phyloP scores from a whole-genome alignment of 2,888 invertebrate species.

The Blera fallax region DNA sequence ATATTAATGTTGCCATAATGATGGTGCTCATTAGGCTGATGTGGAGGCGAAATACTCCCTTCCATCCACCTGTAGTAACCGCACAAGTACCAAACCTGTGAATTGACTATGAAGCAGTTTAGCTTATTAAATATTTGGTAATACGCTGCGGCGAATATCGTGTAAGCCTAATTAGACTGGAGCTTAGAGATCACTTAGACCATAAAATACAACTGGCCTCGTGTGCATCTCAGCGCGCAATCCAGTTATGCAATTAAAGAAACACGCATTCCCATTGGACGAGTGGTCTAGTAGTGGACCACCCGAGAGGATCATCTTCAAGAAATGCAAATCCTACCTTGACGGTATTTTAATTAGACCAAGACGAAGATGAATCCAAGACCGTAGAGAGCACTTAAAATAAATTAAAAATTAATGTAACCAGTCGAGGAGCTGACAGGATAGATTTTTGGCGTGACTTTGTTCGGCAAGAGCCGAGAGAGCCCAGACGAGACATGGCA shows the following conservation, averaged over 20 bases:
- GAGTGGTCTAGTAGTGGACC: slow-evolving; percentile 36
- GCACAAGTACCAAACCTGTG: not conserved
- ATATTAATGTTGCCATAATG: slow-evolving; percentile 67
- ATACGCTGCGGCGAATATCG: slow-evolving; percentile 19
- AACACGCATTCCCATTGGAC: slow-evolving; percentile 47
- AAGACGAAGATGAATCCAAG: not conserved
- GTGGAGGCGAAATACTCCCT: slow-evolving; percentile 32
- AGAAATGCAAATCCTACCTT: slow-evolving; percentile 60
- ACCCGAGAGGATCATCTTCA: slow-evolving; percentile 54
- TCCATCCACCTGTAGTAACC: not conserved
- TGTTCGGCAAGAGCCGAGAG: not conserved
- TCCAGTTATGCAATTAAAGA: slow-evolving; percentile 71
- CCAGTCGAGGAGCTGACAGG: slow-evolving; percentile 69
- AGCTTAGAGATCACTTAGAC: slow-evolving; percentile 37
- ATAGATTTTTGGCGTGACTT: slow-evolving; percentile 70
- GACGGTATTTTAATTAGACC: slow-evolving; percentile 58
- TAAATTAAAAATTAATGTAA: slow-evolving; percentile 72
- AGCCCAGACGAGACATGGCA: slow-evolving; percentile 12
- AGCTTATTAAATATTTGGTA: slow-evolving; percentile 63
- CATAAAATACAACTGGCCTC: slow-evolving; percentile 34
- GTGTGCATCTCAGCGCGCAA: slow-evolving; percentile 21
- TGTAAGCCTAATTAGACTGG: slow-evolving; percentile 64
- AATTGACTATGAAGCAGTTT: not conserved
- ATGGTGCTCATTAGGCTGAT: slow-evolving; percentile 63
- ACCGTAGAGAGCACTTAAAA: slow-evolving; percentile 61